Evolutionary conservation across 2,888 invertebrate species (phyloP), one percentile per base, ranked within the genome.

Genomic region (Latrodectus hesperus): DNA sequence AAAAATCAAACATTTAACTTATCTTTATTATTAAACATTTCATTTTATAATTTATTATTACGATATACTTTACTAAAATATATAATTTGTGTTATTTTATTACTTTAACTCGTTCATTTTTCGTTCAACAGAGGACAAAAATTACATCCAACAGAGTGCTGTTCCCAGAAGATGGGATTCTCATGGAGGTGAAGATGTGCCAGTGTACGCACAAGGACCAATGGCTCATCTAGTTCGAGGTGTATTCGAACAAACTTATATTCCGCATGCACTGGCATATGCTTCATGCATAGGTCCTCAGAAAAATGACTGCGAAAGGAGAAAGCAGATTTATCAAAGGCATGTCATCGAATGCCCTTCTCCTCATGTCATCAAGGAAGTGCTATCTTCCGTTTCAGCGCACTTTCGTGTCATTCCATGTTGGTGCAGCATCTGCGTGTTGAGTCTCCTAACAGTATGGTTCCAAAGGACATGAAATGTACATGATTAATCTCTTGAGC

Each of bases 231-330:
- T 97, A 0, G 96, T 97, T 91, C 94, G 95, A 0, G 96, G 96
- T 0, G 95, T 95, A 11, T 94, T 96, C 88, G 96, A 97, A 91
- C 96, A 97, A 92, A 95, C 95, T 91, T 96, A 96, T 93, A 95
- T 97, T 78, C 96, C 96, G 0, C 96, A 96, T 91, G 96, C 96
- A 5, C 95, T 97, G 90, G 96, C 96, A 11, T 96, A 95, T 92
- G 95, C 95, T 14, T 95, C 95, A 12, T 96, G 96, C 91, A 93
- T 96, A 60, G 95, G 95, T 3, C 90, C 88, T 3, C 83, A 89
- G 72, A 89, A 83, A 67, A 74, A 82, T 22, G 77, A 89, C 53
- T 90, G 90, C 84, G 83, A 89, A 38, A 64, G 83, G 6, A 68
- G 89, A 49, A 80, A 76, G 64, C 80, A 88, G 53, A 74, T 80